Conservation (phyloP, 2,113 vertebrate genomes). For the Pitta sordida region DNA sequence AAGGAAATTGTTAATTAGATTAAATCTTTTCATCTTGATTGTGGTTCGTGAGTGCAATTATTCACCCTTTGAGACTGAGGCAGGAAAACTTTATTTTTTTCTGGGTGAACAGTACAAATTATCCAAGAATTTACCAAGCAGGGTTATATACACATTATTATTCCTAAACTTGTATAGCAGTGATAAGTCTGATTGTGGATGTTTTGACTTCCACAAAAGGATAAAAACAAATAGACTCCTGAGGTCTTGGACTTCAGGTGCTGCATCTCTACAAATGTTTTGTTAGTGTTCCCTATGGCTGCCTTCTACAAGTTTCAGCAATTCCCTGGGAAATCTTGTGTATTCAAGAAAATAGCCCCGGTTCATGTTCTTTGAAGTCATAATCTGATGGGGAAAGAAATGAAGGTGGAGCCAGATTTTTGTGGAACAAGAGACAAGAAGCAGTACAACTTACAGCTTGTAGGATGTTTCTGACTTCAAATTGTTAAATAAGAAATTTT, state of each 20-base stretch:
- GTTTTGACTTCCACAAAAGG: background rate
- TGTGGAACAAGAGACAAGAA: background rate
- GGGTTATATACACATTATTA: background rate
- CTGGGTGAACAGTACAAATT: background rate
- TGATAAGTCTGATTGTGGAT: background rate
- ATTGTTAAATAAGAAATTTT: background rate
- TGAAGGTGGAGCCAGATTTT: background rate
- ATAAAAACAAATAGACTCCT: background rate
- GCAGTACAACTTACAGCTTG: fast-evolving
- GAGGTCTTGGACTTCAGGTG: background rate
- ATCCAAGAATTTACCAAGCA: background rate
- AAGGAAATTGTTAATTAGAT: constrained; percentile 28
- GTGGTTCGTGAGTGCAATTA: background rate
- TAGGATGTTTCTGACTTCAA: background rate
- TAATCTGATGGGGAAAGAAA: background rate
- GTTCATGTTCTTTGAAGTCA: background rate
- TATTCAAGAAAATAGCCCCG: background rate
- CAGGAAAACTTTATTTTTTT: background rate
- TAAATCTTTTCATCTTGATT: constrained; percentile 2
- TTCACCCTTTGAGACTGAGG: background rate
- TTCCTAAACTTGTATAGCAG: background rate
- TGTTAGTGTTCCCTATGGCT: background rate
- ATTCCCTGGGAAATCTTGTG: background rate
- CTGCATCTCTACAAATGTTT: background rate
- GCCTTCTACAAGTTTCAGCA: background rate